These are phyloP conservation scores for Melinopterus prodromus DNA, from an alignment of 2,888 invertebrate genomes.

Conservation along the genomic window DNA sequence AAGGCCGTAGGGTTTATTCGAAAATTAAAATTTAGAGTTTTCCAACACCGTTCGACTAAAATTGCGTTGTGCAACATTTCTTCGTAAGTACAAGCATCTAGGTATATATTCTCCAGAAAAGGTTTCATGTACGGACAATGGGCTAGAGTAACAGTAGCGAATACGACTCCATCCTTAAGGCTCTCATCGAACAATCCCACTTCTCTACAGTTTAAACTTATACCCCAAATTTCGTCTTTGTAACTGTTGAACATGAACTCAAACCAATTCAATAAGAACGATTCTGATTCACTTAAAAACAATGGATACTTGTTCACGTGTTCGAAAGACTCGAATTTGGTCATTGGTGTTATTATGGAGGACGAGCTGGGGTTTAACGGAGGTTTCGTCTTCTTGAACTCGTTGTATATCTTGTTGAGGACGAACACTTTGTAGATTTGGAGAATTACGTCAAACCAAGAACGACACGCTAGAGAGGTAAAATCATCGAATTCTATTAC, in stretches of 20 bases:
- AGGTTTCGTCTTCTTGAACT: background rate
- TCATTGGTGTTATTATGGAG: background rate
- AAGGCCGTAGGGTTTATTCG: background rate
- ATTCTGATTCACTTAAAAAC: background rate
- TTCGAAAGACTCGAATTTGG: background rate
- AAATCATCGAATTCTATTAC: background rate
- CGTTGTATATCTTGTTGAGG: background rate
- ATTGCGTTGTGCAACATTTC: background rate
- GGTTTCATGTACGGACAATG: background rate
- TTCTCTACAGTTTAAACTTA: background rate
- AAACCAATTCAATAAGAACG: background rate
- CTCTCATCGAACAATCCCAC: background rate
- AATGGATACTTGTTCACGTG: background rate
- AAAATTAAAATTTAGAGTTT: background rate
- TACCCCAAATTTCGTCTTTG: background rate
- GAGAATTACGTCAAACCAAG: background rate
- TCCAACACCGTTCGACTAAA: background rate
- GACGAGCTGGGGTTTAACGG: background rate
- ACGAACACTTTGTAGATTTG: background rate
- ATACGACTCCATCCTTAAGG: background rate
- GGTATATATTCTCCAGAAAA: background rate
- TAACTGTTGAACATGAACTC: background rate
- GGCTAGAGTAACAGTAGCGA: background rate
- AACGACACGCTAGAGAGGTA: background rate
- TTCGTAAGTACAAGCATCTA: background rate